Percentiles rank a stretch among this genome's conserved stretches.
Conservation (phyloP, 2,113 vertebrate species). For the Tragelaphus buxtoni region DNA sequence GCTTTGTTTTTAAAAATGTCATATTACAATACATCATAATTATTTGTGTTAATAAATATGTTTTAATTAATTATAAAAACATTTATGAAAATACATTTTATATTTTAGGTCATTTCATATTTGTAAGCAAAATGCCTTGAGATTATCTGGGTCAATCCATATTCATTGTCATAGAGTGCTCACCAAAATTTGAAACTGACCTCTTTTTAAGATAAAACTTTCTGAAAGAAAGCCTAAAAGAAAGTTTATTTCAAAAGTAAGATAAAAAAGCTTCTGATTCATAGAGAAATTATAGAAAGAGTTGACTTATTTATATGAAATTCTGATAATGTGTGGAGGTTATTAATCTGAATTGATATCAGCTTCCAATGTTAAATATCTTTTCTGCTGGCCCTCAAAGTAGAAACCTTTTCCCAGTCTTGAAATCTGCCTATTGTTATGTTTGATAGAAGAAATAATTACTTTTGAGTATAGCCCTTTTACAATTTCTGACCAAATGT, state of each 20-base stretch:
- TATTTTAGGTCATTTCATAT: not conserved
- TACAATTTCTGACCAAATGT: not conserved
- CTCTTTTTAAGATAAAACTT: not conserved
- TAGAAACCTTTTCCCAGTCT: not conserved
- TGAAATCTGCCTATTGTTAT: not conserved
- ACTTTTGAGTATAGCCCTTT: not conserved
- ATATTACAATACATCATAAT: constrained; percentile 31
- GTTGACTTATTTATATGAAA: not conserved
- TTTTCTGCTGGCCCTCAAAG: not conserved
- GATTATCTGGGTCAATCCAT: not conserved
- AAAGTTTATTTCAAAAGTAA: not conserved
- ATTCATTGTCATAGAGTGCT: not conserved
- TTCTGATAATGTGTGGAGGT: not conserved
- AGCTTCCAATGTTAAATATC: not conserved
- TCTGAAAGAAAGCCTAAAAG: not conserved
- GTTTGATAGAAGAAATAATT: not conserved
- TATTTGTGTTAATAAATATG: constrained; percentile 52
- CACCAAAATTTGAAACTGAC: not conserved
- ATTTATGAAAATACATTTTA: constrained; percentile 26
- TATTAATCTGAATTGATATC: not conserved
- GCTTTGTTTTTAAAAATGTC: constrained; percentile 7
- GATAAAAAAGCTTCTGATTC: not conserved
- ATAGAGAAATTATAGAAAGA: not conserved
- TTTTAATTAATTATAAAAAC: constrained; percentile 50
- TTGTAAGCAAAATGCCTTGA: not conserved